These are phyloP conservation scores for Apotomis capreana DNA, from an alignment of 2,888 invertebrate species.

Conservation along the genomic window DNA sequence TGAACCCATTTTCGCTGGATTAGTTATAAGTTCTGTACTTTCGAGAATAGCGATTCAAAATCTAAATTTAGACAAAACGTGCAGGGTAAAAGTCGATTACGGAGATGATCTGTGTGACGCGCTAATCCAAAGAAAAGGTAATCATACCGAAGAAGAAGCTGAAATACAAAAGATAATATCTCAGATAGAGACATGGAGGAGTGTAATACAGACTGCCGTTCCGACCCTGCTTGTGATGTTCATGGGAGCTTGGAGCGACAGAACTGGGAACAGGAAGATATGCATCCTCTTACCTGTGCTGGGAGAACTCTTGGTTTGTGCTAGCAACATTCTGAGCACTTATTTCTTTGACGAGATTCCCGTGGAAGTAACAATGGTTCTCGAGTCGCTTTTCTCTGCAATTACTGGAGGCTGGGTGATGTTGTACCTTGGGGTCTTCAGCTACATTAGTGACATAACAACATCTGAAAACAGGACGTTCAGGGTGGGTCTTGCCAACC, in stretches of 20 bases:
- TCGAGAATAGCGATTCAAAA: conserved; percentile 86
- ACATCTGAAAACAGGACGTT: conserved; percentile 81
- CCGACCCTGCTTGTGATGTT: conserved; percentile 82
- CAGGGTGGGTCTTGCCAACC: conserved; percentile 84
- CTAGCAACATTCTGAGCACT: conserved; percentile 79
- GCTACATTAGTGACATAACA: conserved; percentile 85
- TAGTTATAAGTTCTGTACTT: conserved; percentile 85
- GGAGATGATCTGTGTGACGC: conserved; percentile 70
- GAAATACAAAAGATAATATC: conserved; percentile 83
- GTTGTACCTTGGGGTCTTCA: conserved; percentile 83
- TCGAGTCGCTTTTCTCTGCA: conserved; percentile 81
- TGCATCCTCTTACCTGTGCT: conserved; percentile 82
- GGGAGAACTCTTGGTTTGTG: conserved; percentile 77
- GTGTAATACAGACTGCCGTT: conserved; percentile 80
- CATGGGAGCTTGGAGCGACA: conserved; percentile 85
- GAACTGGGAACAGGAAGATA: conserved; percentile 81
- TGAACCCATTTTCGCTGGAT: conserved; percentile 87
- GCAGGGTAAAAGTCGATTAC: conserved; percentile 64
- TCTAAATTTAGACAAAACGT: conserved; percentile 74
- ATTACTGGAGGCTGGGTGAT: conserved; percentile 82
- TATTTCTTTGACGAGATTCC: conserved; percentile 80
- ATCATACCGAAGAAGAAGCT: conserved; percentile 84
- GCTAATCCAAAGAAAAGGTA: conserved; percentile 68
- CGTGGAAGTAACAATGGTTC: conserved; percentile 79
- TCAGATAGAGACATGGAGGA: conserved; percentile 82